Base-by-base conservation (phyloP, 1,140 invertebrate genomes). In the Agraylea sexmaculata region DNA sequence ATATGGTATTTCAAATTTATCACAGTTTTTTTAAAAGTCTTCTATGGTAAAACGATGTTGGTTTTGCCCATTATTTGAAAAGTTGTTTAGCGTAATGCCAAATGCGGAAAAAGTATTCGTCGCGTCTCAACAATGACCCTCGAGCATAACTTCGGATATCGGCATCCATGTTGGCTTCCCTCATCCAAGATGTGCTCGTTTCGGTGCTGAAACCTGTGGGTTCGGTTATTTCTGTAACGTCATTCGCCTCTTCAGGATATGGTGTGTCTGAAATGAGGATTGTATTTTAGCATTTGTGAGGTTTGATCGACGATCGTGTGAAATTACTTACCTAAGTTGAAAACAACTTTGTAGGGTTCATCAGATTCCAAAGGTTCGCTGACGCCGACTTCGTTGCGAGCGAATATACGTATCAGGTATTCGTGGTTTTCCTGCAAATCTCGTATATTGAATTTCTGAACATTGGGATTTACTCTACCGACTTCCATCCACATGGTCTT, bases 401-500 rank as follows among this genome's bases (percentile, higher is more conserved):
- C 93, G 58, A 83, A 90, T 52, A 94, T 89, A 52, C 89, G 73
- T 36, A 95, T 77, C 55, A 84, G 71, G 56, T 94, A 94, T 52
- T 87, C 82, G 54, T 91, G 85, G 53, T 81, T 79, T 58, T 93
- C 88, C 59, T 85, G 84, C 36, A 93, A 63, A 55, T 92, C 87
- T 54, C 79, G 75, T 31, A 92, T 84, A 42, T 80, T 83, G 51
- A 89, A 75, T 60, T 83, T 85, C 51, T 87, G 84, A 23, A 81
- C 75, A 43, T 84, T 79, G 1, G 83, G 81, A 46, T 75, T 74
- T 6, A 90, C 85, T 53, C 83, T 76, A 11, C 86, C 88, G 32
- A 93, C 87, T 74, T 93, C 87, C 71, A 92, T 92, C 89, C 89
- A 94, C 87, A 92, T 92, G 3, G 86, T 91, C 56, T 89, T 88